Evolutionary conservation across 37 sponge, comb jelly and placozoan species (phyloP).

Genomic region (Amphimedon queenslandica): DNA sequence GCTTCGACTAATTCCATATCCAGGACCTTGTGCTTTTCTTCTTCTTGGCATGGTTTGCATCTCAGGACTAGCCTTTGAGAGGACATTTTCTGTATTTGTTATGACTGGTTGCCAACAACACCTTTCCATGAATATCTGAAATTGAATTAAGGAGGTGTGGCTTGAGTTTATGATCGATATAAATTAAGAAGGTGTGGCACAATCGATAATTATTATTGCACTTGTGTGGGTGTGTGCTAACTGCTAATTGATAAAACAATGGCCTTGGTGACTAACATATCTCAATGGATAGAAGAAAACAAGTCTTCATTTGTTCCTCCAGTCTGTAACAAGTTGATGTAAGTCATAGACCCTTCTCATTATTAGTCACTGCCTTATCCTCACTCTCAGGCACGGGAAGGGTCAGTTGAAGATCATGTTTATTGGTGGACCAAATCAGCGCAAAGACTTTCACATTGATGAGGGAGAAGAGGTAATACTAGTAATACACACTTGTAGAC

Average conservation of each 20-base stretch:
- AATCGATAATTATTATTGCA: no score
- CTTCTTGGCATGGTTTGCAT: slow-evolving; percentile 23
- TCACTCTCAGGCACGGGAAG: slow-evolving; percentile 62
- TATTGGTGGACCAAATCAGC: slow-evolving; percentile 88
- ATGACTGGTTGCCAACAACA: neutral
- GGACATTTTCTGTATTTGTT: no score
- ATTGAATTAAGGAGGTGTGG: neutral
- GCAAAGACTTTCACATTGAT: slow-evolving; percentile 95
- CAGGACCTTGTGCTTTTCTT: slow-evolving; percentile 11
- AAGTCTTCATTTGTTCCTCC: slow-evolving; percentile 81
- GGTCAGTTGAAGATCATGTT: slow-evolving; percentile 94
- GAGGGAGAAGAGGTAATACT: slow-evolving; percentile 89
- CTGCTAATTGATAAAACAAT: slow-evolving; percentile 2
- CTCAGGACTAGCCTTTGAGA: slow-evolving; percentile 16
- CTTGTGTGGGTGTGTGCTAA: slow-evolving; percentile 3
- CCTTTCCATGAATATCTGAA: neutral
- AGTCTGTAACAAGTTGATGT: slow-evolving; percentile 96
- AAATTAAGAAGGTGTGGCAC: slow-evolving; percentile 6
- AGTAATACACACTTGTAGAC: no score
- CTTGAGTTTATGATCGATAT: no score
- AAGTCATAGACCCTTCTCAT: no score
- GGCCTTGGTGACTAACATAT: slow-evolving; percentile 28
- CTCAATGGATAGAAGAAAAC: slow-evolving; percentile 83
- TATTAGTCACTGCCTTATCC: neutral
- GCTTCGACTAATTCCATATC: neutral